phyloP scores from a whole-genome alignment of 2,797 vertebrate genomes.

The Propithecus perrieri region DNA sequence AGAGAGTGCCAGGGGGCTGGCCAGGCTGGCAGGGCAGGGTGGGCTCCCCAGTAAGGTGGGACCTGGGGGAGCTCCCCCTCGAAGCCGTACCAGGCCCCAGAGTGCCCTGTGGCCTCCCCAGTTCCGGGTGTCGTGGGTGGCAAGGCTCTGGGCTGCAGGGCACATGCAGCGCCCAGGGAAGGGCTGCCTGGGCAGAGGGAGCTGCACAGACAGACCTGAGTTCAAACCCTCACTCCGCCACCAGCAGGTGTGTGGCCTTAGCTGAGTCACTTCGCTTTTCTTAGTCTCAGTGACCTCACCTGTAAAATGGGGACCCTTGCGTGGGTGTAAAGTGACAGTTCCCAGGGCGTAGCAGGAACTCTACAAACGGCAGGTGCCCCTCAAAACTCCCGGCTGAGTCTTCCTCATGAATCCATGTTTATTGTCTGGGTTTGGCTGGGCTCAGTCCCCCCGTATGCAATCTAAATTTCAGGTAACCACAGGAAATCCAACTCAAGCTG shows the following conservation, averaged over 20 bases:
- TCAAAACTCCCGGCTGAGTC: not conserved
- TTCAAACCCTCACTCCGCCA: not conserved
- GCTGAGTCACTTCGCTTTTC: no score
- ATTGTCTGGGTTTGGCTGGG: not conserved
- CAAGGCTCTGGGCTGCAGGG: not conserved
- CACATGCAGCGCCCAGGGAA: accelerated
- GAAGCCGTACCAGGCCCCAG: not conserved
- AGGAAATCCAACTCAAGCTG: not conserved
- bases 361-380: accelerated
- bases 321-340: not conserved
- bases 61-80: not conserved
- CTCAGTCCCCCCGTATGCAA: not conserved
- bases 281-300: not conserved
- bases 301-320: not conserved
- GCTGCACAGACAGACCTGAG: accelerated
- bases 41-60: not conserved
- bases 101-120: not conserved
- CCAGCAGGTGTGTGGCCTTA: not conserved
- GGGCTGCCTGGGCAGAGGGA: not conserved
- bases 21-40: not conserved
- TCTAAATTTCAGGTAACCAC: not conserved
- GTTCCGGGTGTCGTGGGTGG: not conserved
- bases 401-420: no score
- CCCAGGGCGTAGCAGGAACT: not conserved
- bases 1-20: not conserved